phyloP scores from a whole-genome alignment of 2,888 invertebrate species.

The Scrobipalpa atriplicella region DNA sequence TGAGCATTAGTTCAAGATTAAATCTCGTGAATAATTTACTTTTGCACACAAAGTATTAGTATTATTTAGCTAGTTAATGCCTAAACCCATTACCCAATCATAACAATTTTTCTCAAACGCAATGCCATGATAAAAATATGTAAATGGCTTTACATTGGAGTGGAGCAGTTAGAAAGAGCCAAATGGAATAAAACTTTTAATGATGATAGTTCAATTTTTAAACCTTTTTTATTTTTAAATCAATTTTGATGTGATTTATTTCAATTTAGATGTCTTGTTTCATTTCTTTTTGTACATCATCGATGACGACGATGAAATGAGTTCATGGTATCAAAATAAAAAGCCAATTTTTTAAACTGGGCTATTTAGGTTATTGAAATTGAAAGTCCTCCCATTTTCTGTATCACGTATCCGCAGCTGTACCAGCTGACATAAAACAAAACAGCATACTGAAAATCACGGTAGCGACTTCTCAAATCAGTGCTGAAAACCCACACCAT shows the following conservation, averaged over 20 bases:
- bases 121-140: background rate
- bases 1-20: no score
- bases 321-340: no score
- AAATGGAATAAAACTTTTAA: background rate
- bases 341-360: no score
- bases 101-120: background rate
- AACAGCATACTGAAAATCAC: background rate
- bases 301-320: no score
- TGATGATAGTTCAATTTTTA: background rate
- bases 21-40: no score
- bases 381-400: no score
- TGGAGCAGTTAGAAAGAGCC: background rate
- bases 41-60: slow-evolving; percentile 21
- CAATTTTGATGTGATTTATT: no score
- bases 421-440: background rate
- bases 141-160: background rate
- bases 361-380: no score
- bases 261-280: no score
- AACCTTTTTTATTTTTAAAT: background rate
- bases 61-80: background rate
- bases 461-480: no score
- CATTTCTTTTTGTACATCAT: no score
- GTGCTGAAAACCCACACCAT: slow-evolving; percentile 20
- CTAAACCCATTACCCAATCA: background rate
- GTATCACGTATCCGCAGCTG: no score